A percentile compares a stretch with the other conserved stretches of the same genome.
These are phyloP conservation scores for Operophtera brumata DNA, from an alignment of 2,888 invertebrate species.

Conservation along the genomic window DNA sequence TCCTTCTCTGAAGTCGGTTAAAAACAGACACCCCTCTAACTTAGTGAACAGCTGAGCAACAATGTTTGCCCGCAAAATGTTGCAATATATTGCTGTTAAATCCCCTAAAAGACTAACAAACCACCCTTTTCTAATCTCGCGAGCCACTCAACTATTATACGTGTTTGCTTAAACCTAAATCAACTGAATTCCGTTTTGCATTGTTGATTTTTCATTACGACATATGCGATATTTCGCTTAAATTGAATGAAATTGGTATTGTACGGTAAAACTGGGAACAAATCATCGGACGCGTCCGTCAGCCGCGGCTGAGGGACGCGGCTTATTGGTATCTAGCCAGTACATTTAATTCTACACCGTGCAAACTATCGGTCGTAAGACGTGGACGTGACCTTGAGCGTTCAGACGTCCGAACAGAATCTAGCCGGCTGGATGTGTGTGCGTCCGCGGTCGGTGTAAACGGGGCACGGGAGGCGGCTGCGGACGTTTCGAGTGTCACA, in stretches of 20 bases:
- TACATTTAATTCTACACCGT: no score
- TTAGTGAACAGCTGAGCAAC: neutral
- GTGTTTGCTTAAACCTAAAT: slow-evolving; percentile 55
- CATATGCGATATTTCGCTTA: slow-evolving; percentile 35
- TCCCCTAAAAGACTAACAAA: slow-evolving; percentile 24
- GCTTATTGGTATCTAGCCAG: no score
- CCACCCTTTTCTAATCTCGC: slow-evolving; percentile 46
- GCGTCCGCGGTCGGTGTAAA: no score
- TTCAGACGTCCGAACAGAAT: no score
- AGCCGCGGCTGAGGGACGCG: no score
- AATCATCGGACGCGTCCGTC: no score
- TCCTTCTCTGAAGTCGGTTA: no score
- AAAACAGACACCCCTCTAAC: neutral
- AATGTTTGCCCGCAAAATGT: slow-evolving; percentile 14
- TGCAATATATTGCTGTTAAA: slow-evolving; percentile 45
- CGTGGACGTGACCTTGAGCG: no score
- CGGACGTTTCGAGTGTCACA: no score
- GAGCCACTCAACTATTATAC: slow-evolving; percentile 45
- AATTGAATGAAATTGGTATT: slow-evolving; percentile 1
- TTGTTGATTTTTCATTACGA: slow-evolving; percentile 60
- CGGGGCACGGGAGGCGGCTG: no score
- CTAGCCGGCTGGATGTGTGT: no score
- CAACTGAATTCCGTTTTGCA: slow-evolving; percentile 39
- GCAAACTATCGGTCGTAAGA: no score
- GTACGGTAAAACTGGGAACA: neutral